These are phyloP conservation scores for Vicugna pacos DNA, from an alignment of 2,113 vertebrate species.

Conservation along the genomic window DNA sequence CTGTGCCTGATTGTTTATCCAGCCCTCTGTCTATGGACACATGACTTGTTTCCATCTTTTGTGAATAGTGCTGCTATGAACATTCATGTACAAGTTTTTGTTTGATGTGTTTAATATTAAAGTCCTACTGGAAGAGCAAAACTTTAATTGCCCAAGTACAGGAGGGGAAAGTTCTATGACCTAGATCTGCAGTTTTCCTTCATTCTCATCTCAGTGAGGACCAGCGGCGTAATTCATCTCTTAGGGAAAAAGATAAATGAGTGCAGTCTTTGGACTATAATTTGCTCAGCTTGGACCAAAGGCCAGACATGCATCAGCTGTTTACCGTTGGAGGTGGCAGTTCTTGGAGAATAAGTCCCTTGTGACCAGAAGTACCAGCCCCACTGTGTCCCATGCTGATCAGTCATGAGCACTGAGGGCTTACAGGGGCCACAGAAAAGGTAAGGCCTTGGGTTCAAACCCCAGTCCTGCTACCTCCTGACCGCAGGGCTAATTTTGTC, in stretches of 20 bases:
- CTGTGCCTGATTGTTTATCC: not conserved
- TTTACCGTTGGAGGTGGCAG: not conserved
- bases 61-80: not conserved
- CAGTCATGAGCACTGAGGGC: fast-evolving
- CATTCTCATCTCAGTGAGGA: not conserved
- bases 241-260: no score
- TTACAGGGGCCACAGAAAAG: not conserved
- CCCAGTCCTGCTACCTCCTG: not conserved
- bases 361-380: not conserved
- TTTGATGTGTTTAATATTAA: not conserved
- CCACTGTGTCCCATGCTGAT: not conserved
- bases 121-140: not conserved
- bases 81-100: not conserved
- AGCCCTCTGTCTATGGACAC: not conserved
- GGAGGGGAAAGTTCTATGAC: not conserved
- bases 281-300: not conserved
- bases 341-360: not conserved
- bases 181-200: not conserved
- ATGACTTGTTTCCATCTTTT: not conserved
- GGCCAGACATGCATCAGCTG: not conserved
- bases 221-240: no score
- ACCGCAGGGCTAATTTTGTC: fast-evolving
- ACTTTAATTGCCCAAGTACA: not conserved
- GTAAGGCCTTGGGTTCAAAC: not conserved
- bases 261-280: fast-evolving